Evolutionary conservation across 2,113 vertebrate genomes (phyloP).

Genomic region (Sus scrofa): T2T-Sscrofa CM000812.6:78610001-78610500

Average conservation of each 20-base stretch:
- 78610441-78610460: neutral
- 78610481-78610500: neutral
- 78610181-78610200: neutral
- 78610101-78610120: neutral
- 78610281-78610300: too few species aligned
- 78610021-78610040: neutral
- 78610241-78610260: too few species aligned
- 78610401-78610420: neutral
- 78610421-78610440: conserved; percentile 35
- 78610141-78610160: conserved; percentile 5
- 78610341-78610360: too few species aligned
- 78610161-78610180: neutral
- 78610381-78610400: too few species aligned
- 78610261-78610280: too few species aligned
- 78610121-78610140: neutral
- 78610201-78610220: too few species aligned
- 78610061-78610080: neutral
- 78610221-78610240: too few species aligned
- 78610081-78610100: neutral
- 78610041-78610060: neutral
- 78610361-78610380: too few species aligned
- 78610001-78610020: neutral
- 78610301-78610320: too few species aligned
- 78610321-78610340: too few species aligned
- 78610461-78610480: neutral